Base-by-base conservation (phyloP, 2,113 vertebrate species). In the Perognathus longimembris region DNA sequence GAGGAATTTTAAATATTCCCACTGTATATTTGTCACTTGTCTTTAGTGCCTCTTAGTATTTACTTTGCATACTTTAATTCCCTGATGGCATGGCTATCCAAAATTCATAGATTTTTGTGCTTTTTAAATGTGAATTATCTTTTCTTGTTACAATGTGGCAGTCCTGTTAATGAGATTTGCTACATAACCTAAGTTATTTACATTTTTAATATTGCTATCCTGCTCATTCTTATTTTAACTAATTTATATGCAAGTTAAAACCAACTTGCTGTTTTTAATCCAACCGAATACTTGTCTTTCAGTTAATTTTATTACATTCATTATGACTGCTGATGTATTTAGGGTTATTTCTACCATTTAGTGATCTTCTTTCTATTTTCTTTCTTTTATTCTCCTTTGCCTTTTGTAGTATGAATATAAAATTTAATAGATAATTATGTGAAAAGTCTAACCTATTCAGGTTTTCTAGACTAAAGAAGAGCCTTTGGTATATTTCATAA, bases 131-230 rank as follows among this genome's bases (percentile, higher is more conserved):
- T 30, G 40, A 92, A 90, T 77, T 90, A 80, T 67, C 7, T 6
- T 87, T 86, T 85, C 15, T 74, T 66, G 77, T 76, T 69, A 73
- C n/a, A 50, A 5, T 57, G 22, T 76, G 36, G 3, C 69, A 1
- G 81, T 86, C 11, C 30, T 77, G 14, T 36, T 71, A 93, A 78
- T 85, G 71, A 76, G 11, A 76, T 90, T 66, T 95, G 20, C 42
- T 26, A 75, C 79, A 18, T 67, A 77, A 73, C 67, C 66, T 57
- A 89, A 34, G 34, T 77, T 69, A 70, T 80, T 84, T 66, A 22
- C n/a, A 61, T 67, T 94, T 88, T 92, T 73, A 94, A 87, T 80
- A 61, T 66, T 87, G 7, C 63, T 73, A 24, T 10, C 30, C 8
- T 50, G 21, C 9, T 86, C 38, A 74, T 95, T 89, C 89, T 71